phyloP scores from a whole-genome alignment of 2,113 vertebrate species.

The Oostethus manadensis region DNA sequence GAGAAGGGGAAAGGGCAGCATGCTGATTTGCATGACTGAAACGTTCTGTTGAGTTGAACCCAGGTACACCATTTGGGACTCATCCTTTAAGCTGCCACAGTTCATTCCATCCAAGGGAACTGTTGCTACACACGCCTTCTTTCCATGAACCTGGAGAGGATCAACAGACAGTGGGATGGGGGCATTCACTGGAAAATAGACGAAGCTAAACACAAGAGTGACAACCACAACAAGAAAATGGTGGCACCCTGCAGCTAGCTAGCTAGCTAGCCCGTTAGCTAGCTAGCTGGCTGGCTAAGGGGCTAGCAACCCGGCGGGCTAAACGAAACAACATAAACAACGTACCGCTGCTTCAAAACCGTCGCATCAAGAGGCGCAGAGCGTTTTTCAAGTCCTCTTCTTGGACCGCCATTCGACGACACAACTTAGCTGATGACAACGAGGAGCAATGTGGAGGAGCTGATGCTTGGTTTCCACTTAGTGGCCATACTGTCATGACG shows the following conservation, averaged over 20 bases:
- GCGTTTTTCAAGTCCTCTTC: background rate
- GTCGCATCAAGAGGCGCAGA: conserved; percentile 1
- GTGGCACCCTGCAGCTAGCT: conserved; percentile 22
- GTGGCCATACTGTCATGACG: background rate
- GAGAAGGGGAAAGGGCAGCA: conserved; percentile 42
- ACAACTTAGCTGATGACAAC: background rate
- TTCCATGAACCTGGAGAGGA: conserved; percentile 40
- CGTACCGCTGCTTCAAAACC: conserved; percentile 31
- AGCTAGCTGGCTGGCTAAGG: too few species aligned
- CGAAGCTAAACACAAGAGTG: background rate
- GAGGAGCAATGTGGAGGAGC: background rate
- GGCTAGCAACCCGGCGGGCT: conserved; percentile 3
- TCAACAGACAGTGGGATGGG: conserved; percentile 20
- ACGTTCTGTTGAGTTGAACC: conserved; percentile 71
- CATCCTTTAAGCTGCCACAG: conserved; percentile 72
- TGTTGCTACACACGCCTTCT: conserved; percentile 7
- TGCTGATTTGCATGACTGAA: conserved; percentile 66
- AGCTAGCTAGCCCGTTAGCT: too few species aligned
- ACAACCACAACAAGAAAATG: background rate
- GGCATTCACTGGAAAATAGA: background rate
- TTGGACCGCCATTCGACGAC: background rate
- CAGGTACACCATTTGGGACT: conserved; percentile 73
- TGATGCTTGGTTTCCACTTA: conserved; percentile 14
- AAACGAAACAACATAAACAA: conserved; percentile 8
- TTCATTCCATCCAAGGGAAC: conserved; percentile 31